Percentiles rank a stretch among this genome's conserved stretches.
These are phyloP conservation scores for Spicauda simplicius DNA, from an alignment of 2,888 invertebrate species.

Conservation along the genomic window DNA sequence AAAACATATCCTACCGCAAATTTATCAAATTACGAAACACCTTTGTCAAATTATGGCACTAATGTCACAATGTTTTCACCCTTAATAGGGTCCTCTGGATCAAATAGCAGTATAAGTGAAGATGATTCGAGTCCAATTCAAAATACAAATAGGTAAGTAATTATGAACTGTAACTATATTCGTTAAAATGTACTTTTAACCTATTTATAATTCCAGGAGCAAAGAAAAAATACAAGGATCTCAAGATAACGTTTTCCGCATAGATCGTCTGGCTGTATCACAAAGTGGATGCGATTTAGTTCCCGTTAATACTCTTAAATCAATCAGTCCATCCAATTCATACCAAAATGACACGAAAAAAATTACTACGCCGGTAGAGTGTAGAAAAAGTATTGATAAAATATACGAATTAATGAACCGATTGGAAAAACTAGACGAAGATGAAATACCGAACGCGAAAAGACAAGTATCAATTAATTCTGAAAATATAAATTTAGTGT, in stretches of 20 bases:
- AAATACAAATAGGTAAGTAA: slow-evolving; percentile 12
- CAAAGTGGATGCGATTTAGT: slow-evolving; percentile 40
- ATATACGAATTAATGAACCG: slow-evolving; percentile 70
- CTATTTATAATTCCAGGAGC: background rate
- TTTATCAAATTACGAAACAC: slow-evolving; percentile 7
- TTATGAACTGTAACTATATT: background rate
- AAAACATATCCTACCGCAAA: background rate
- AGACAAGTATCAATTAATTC: slow-evolving; percentile 19
- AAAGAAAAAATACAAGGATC: background rate
- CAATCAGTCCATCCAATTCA: background rate
- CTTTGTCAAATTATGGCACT: slow-evolving; percentile 6
- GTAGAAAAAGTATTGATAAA: slow-evolving; percentile 72
- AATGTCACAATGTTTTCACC: slow-evolving; percentile 10
- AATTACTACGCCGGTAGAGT: slow-evolving; percentile 54
- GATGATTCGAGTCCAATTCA: slow-evolving; percentile 2
- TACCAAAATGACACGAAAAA: slow-evolving; percentile 46
- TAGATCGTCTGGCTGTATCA: background rate
- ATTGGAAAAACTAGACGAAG: slow-evolving; percentile 46
- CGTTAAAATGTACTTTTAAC: background rate
- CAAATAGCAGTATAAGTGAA: slow-evolving; percentile 15
- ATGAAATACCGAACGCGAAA: slow-evolving; percentile 31
- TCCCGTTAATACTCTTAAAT: slow-evolving; percentile 47
- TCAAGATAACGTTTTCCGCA: background rate
- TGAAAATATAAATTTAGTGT: slow-evolving; percentile 33
- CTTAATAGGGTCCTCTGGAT: slow-evolving; percentile 12